Evolutionary conservation across 2,888 invertebrate genomes (phyloP).

Genomic region (Agrilus cyanescens): DNA sequence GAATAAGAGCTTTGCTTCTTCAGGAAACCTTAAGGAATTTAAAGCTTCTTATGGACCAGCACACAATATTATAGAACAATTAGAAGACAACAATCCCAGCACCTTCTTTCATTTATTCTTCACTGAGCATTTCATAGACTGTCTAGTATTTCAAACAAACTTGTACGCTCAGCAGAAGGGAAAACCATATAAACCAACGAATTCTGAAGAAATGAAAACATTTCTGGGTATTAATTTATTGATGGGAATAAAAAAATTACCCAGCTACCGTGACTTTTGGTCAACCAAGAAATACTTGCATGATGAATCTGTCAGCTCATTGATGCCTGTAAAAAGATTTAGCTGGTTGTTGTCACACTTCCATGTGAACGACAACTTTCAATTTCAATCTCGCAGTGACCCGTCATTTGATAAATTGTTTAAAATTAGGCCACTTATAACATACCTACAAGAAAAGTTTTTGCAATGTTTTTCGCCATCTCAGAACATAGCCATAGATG

Average conservation of each 20-base stretch:
- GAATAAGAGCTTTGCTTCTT: no score
- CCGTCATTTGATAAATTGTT: conserved; percentile 14
- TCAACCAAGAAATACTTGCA: conserved; percentile 10
- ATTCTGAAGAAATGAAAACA: background rate
- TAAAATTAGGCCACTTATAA: conserved; percentile 1
- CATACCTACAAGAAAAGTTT: background rate
- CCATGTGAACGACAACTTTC: conserved; percentile 16
- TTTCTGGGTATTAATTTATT: conserved; percentile 7
- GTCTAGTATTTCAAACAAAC: conserved; percentile 5
- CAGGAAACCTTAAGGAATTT: no score
- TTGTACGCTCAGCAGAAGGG: conserved; percentile 2
- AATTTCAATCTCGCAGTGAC: conserved; percentile 7
- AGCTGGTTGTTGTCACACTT: conserved; percentile 14
- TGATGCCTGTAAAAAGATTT: conserved; percentile 15
- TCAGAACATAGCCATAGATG: conserved; percentile 3
- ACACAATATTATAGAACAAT: no score
- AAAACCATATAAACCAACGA: background rate
- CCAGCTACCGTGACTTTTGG: conserved; percentile 17
- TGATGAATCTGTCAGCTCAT: conserved; percentile 10
- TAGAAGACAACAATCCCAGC: no score
- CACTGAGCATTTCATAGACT: no score
- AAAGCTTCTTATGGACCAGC: no score
- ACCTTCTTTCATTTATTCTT: no score
- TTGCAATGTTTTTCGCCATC: background rate
- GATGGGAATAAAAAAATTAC: conserved; percentile 15